Conservation (phyloP, 2,888 invertebrate genomes). For the Polyommatus iphigenia region DNA sequence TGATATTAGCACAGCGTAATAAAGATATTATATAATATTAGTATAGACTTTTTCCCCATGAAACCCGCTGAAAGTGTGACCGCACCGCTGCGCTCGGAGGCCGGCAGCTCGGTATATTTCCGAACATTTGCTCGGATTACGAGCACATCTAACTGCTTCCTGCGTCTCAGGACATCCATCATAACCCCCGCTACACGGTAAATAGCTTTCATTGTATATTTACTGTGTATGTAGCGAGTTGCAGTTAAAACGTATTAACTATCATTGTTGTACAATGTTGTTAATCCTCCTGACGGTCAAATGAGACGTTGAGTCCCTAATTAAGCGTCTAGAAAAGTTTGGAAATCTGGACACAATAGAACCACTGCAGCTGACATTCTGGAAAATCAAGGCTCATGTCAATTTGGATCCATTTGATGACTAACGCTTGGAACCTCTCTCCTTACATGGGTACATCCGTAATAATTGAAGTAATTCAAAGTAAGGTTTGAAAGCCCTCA, state of each 20-base stretch:
- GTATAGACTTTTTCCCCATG: too few relatives aligned
- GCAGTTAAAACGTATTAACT: neutral
- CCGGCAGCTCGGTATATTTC: slow-evolving; percentile 34
- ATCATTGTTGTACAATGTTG: neutral
- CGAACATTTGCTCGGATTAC: slow-evolving; percentile 38
- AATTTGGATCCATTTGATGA: too few relatives aligned
- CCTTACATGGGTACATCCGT: neutral
- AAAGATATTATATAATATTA: too few relatives aligned
- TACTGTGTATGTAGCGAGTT: neutral
- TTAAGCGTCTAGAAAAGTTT: too few relatives aligned
- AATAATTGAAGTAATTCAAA: neutral
- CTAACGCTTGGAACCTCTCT: neutral
- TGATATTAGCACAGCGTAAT: too few relatives aligned
- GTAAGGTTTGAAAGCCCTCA: neutral
- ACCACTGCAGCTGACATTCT: too few relatives aligned
- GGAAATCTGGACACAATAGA: too few relatives aligned
- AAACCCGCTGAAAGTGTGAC: slow-evolving; percentile 33
- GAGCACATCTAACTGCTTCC: slow-evolving; percentile 39
- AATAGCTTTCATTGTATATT: slow-evolving; percentile 22
- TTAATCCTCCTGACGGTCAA: neutral
- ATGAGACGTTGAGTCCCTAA: too few relatives aligned
- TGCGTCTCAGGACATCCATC: slow-evolving; percentile 33
- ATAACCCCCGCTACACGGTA: slow-evolving; percentile 25
- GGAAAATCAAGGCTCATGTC: too few relatives aligned
- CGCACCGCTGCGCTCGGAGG: slow-evolving; percentile 28